Evolutionary conservation across 2,797 vertebrate species (phyloP).

Genomic region (Rhinatrema bivittatum): DNA sequence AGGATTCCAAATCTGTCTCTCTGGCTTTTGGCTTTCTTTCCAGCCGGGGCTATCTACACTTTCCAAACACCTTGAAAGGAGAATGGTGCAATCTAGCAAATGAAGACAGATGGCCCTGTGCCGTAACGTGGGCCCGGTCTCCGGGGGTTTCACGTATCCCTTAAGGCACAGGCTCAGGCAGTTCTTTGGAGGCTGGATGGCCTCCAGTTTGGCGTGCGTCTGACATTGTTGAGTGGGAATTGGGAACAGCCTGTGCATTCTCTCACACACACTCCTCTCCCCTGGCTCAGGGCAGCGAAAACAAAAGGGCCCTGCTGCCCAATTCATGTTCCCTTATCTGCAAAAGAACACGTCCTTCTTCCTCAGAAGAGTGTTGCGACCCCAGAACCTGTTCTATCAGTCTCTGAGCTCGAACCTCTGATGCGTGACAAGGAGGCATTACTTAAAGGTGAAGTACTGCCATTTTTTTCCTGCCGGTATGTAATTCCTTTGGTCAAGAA

Average conservation of each 20-base stretch:
- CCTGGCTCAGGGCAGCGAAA: constrained; percentile 24
- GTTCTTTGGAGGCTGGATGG: constrained; percentile 36
- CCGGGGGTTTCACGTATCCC: no score
- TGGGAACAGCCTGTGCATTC: constrained; percentile 48
- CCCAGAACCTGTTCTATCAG: constrained; percentile 1
- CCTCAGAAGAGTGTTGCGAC: constrained; percentile 29
- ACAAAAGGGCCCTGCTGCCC: constrained; percentile 26
- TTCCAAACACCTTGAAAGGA: constrained; percentile 26
- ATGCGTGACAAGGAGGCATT: no score
- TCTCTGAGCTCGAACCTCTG: no score
- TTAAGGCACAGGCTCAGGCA: constrained; percentile 19
- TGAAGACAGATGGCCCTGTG: constrained; percentile 52
- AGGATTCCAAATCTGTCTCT: constrained; percentile 20
- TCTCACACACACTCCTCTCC: constrained; percentile 46
- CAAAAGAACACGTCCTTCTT: constrained; percentile 10
- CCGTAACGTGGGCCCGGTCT: no score
- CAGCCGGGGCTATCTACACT: constrained; percentile 14
- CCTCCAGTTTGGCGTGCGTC: constrained; percentile 52
- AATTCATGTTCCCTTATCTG: constrained; percentile 26
- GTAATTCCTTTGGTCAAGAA: no score
- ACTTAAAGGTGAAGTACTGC: no score
- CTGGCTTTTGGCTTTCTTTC: constrained; percentile 5
- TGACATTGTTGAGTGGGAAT: constrained; percentile 47
- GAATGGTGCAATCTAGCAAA: constrained; percentile 37
- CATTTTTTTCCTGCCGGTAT: no score